Evolutionary conservation across 2,113 vertebrate species (phyloP).

Genomic region (Malurus elegans): DNA sequence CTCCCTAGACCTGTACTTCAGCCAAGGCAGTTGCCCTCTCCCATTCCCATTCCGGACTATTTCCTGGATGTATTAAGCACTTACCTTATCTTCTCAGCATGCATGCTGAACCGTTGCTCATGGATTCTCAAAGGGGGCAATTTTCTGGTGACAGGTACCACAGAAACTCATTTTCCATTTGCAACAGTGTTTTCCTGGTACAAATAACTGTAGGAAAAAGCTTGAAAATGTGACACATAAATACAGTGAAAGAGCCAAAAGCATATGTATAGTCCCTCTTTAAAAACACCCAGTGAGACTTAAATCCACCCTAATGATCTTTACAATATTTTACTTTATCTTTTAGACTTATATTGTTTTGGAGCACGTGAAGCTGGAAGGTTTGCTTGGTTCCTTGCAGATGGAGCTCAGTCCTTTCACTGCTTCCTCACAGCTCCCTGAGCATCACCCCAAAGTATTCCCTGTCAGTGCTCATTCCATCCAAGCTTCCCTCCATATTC

Average conservation of each 20-base stretch:
- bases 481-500: too few species aligned
- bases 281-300: not conserved
- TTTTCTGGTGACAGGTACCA: not conserved
- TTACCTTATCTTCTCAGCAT: not conserved
- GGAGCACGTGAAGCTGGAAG: not conserved
- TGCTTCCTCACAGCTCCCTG: not conserved
- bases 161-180: not conserved
- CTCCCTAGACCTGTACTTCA: not conserved
- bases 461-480: accelerated
- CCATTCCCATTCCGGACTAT: not conserved
- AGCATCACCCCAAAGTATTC: not conserved
- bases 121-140: not conserved
- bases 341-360: not conserved
- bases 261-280: not conserved
- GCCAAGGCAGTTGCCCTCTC: not conserved
- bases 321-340: not conserved
- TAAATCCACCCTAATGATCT: not conserved
- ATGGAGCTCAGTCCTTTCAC: not conserved
- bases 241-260: not conserved
- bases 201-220: not conserved
- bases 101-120: not conserved
- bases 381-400: not conserved
- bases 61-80: not conserved
- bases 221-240: not conserved
- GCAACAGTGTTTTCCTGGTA: not conserved